phyloP scores from a whole-genome alignment of 2,797 vertebrate genomes.

The Heteromormyrus szaboi region DNA sequence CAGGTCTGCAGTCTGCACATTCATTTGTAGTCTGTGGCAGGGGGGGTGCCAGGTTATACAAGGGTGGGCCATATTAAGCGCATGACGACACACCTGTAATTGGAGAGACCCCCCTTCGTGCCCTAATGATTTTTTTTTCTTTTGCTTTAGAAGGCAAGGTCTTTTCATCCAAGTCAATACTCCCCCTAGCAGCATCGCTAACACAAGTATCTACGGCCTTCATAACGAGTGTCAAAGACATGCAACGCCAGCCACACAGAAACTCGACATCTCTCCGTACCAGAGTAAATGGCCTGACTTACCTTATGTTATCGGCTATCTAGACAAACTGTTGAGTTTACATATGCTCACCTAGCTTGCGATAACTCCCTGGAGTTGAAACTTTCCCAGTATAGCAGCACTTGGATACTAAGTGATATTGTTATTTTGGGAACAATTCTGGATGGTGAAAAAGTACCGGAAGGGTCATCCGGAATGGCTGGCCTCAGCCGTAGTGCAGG shows the following conservation, averaged over 20 bases:
- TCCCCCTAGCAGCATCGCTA: background rate
- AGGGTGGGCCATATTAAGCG: slow-evolving; percentile 3
- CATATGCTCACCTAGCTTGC: background rate
- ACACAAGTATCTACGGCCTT: background rate
- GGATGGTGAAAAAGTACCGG: background rate
- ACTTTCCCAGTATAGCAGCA: background rate
- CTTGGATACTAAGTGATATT: background rate
- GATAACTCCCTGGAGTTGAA: background rate
- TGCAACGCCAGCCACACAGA: background rate
- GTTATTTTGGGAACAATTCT: background rate
- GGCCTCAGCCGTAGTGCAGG: background rate
- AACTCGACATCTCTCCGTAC: background rate
- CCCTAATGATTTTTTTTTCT: background rate
- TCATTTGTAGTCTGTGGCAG: background rate
- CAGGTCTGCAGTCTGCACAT: background rate
- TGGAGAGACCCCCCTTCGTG: background rate
- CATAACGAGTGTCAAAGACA: background rate
- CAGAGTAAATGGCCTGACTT: background rate
- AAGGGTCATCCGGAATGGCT: background rate
- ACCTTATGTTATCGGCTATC: background rate
- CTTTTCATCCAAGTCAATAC: background rate
- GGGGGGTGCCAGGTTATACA: background rate
- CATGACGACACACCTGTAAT: slow-evolving; percentile 15
- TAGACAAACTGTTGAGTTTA: background rate
- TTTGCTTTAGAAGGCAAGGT: background rate